Percentiles rank a stretch among this genome's conserved stretches.
Conservation (phyloP, 2,113 vertebrate species). For the Heptranchias perlo region DNA sequence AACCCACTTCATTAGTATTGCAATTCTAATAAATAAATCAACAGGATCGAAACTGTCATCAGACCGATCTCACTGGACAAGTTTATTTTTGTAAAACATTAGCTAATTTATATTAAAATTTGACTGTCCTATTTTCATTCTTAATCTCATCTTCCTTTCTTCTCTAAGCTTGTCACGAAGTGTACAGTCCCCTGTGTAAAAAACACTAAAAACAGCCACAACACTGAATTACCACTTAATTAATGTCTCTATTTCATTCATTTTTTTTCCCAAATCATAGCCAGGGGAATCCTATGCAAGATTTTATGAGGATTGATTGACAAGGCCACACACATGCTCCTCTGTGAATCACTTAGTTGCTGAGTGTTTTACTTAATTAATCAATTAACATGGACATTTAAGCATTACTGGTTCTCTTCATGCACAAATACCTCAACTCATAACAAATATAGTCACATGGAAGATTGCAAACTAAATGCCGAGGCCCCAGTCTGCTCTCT, state of each 20-base stretch:
- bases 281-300: background rate
- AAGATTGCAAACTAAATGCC: background rate
- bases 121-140: background rate
- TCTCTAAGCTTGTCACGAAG: background rate
- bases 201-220: background rate
- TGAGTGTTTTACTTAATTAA: slow-evolving; percentile 14
- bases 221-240: background rate
- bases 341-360: background rate
- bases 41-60: no score
- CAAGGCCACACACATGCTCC: background rate
- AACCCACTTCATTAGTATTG: background rate
- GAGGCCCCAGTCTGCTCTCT: background rate
- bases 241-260: background rate
- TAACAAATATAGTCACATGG: background rate
- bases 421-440: background rate
- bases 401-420: background rate
- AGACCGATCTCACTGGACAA: background rate
- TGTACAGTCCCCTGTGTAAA: background rate
- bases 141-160: background rate
- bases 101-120: background rate
- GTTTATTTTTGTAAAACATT: background rate
- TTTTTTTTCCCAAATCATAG: background rate
- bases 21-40: background rate
- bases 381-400: background rate
- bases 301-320: background rate